Evolutionary conservation across 2,113 vertebrate species (phyloP).

Genomic region (Fregetta grallaria): DNA sequence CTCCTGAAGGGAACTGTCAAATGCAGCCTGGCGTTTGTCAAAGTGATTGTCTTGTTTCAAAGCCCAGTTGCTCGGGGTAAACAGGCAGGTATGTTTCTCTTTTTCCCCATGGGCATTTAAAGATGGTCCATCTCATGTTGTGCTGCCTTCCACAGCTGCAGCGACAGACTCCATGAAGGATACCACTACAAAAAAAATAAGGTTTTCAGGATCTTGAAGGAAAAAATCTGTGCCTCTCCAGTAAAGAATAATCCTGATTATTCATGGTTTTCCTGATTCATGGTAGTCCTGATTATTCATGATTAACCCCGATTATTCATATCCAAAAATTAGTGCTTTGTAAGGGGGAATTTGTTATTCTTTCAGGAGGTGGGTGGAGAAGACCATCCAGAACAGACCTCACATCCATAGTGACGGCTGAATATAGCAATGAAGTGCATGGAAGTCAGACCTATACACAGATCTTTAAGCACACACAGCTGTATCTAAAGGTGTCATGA

Average conservation of each 20-base stretch:
- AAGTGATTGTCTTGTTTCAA: background rate
- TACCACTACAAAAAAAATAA: background rate
- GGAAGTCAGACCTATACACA: background rate
- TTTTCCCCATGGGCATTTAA: background rate
- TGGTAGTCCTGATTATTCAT: too few relatives aligned
- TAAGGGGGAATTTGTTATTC: background rate
- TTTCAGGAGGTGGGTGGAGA: background rate
- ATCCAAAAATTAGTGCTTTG: background rate
- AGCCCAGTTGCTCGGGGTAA: background rate
- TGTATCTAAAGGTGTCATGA: background rate
- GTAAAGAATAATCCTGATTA: background rate
- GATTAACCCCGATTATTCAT: too few relatives aligned
- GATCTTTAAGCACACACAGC: background rate
- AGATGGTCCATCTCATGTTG: background rate
- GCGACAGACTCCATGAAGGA: background rate
- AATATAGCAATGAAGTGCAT: background rate
- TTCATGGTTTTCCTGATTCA: too few relatives aligned
- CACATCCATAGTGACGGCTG: background rate
- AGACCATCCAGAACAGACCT: background rate
- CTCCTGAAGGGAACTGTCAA: background rate
- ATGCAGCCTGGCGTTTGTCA: background rate
- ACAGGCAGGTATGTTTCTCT: background rate
- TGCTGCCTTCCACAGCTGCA: background rate
- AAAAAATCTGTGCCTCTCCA: background rate
- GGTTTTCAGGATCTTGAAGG: background rate